A percentile compares a stretch with the other conserved stretches of the same genome.
Conservation (phyloP, 2,888 invertebrate genomes). For the Harpagoxenus sublaevis region DNA sequence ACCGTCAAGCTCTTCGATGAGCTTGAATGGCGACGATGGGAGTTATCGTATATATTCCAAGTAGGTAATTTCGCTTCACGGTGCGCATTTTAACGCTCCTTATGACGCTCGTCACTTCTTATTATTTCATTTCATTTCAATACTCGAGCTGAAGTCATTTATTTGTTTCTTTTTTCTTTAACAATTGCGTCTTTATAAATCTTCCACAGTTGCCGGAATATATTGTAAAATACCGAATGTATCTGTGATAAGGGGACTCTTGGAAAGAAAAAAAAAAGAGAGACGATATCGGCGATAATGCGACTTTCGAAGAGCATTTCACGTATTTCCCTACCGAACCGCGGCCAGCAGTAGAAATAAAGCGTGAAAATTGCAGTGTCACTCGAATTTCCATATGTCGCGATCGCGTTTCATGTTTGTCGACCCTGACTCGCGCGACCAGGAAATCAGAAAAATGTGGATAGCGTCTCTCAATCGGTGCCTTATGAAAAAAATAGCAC, state of each 20-base stretch:
- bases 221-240: background rate
- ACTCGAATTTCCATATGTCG: constrained; percentile 70
- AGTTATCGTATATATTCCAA: constrained; percentile 83
- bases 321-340: constrained; percentile 9
- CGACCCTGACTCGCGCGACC: constrained; percentile 74
- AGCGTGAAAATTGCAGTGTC: constrained; percentile 71
- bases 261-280: background rate
- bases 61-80: constrained; percentile 76
- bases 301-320: background rate
- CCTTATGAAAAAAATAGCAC: constrained; percentile 29
- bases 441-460: constrained; percentile 61
- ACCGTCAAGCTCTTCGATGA: constrained; percentile 53
- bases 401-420: constrained; percentile 59
- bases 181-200: background rate
- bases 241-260: background rate
- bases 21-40: constrained; percentile 84
- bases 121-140: background rate
- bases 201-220: background rate
- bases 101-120: too few relatives aligned
- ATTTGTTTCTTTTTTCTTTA: background rate
- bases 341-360: constrained; percentile 47
- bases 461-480: constrained; percentile 36
- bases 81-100: background rate
- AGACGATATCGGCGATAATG: background rate
- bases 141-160: background rate